These are phyloP conservation scores for Bilobella aurantiaca DNA, from an alignment of 1,140 invertebrate species.

Conservation along the genomic window DNA sequence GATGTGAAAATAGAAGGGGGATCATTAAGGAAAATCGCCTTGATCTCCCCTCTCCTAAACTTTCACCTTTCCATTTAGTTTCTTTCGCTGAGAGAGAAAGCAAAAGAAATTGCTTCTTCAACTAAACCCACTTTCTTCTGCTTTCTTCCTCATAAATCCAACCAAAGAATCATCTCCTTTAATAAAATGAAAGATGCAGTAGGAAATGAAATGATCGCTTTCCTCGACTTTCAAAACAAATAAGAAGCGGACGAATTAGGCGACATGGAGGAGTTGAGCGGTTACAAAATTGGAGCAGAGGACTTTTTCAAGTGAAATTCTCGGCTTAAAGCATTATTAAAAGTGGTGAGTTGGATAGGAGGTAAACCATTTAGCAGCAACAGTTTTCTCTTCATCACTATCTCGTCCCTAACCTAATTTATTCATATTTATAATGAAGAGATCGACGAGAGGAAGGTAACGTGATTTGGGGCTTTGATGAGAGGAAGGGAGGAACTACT, in stretches of 20 bases:
- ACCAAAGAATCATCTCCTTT: neutral
- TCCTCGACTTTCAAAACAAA: neutral
- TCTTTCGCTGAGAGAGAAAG: neutral
- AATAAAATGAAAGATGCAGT: neutral
- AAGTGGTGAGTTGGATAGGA: neutral
- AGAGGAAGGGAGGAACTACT: neutral
- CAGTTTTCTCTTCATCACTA: neutral
- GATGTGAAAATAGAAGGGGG: neutral
- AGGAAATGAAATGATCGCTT: neutral
- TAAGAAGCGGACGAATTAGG: no score
- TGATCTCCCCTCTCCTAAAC: slow-evolving; percentile 4
- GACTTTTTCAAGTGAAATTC: neutral
- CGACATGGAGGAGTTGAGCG: neutral
- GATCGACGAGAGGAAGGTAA: no score
- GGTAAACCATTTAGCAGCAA: neutral
- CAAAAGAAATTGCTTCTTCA: neutral
- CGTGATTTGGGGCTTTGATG: neutral
- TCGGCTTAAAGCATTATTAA: neutral
- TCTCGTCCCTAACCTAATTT: neutral
- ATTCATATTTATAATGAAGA: no score
- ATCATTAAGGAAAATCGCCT: neutral
- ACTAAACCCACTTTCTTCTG: no score
- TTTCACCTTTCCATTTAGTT: neutral
- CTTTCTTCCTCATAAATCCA: neutral
- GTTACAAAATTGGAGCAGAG: neutral